Evolutionary conservation across 2,888 invertebrate species (phyloP), one percentile per base, ranked within the genome.

Genomic region (Conomelus anceps): DNA sequence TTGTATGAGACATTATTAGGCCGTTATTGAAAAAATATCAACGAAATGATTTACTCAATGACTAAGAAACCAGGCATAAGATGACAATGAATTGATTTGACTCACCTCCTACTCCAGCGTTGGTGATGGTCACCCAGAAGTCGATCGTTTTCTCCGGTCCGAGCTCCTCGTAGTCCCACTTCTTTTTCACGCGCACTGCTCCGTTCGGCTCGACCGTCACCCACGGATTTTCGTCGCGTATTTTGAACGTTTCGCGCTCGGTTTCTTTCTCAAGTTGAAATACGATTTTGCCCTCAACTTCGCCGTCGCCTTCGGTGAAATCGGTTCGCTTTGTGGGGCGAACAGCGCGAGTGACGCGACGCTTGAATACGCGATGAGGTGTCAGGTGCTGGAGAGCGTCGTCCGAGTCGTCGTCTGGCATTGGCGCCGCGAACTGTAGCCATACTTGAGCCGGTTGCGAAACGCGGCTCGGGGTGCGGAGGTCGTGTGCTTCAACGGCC

Each of bases 161-260:
- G 87, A 98, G 94, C 93, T 98, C 98, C 93, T 98, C 98, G 93
- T 98, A 98, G 95, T 98, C 98, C 98, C 98, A 98, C 96, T 98
- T 98, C 96, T 98, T 97, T 94, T 98, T 98, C 91, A 98, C 98
- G 92, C 97, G 96, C 92, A 98, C 98, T 89, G 97, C 97, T 92
- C 98, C 98, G 94, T 97, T 98, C 86, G 97, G 96, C 93, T 97
- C 98, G 89, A 98, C 98, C 86, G 97, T 97, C 89, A 98, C 98
- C 98, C 98, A 98, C 91, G 97, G 96, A 94, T 98, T 98, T 93
- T 98, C 98, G 92, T 98, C 98, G 92, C 98, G 95, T 92, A 98
- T 98, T 94, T 98, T 98, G 93, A 98, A 98, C 13, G 97, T 97
- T 93, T 98, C 98, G 92, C 97, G 95, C 91, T 98, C 98, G 88